Evolutionary conservation across 2,797 vertebrate species (phyloP).

Genomic region (Enteromius viviparus): DNA sequence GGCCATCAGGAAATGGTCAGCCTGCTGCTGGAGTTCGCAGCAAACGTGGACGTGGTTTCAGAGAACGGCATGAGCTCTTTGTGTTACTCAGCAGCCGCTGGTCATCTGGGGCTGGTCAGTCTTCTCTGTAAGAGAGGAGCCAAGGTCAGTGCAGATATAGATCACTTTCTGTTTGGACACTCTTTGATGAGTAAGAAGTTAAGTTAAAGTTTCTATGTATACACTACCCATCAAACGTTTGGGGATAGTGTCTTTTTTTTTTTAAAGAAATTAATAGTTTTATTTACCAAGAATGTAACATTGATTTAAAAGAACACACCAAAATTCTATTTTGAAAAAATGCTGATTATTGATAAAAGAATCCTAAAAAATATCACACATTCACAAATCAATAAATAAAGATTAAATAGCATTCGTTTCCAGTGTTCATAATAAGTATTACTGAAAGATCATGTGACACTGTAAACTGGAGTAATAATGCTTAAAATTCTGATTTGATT

Average conservation of each 20-base stretch:
- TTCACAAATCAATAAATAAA: not conserved
- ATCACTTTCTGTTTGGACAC: not conserved
- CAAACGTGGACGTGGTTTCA: constrained; percentile 86
- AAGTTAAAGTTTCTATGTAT: not conserved
- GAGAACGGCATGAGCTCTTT: constrained; percentile 92
- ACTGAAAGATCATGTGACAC: not conserved
- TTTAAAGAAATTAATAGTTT: not conserved
- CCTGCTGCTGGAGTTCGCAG: constrained; percentile 90
- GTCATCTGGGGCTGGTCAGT: constrained; percentile 86
- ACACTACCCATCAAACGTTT: not conserved
- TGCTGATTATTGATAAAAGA: not conserved
- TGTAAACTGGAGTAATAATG: not conserved
- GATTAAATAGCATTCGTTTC: not conserved
- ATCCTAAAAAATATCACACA: not conserved
- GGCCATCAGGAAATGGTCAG: constrained; percentile 92
- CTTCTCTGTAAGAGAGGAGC: constrained; percentile 88
- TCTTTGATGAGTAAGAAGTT: not conserved
- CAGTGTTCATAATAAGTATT: not conserved
- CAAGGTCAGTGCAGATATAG: constrained; percentile 78
- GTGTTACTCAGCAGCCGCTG: constrained; percentile 89
- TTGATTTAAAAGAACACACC: not conserved
- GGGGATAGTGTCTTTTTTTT: not conserved
- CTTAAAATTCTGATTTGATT: not conserved
- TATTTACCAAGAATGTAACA: not conserved
- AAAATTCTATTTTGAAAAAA: not conserved